Conservation (phyloP, 2,888 invertebrate genomes). For the Eumacrocentrus americanus region DNA sequence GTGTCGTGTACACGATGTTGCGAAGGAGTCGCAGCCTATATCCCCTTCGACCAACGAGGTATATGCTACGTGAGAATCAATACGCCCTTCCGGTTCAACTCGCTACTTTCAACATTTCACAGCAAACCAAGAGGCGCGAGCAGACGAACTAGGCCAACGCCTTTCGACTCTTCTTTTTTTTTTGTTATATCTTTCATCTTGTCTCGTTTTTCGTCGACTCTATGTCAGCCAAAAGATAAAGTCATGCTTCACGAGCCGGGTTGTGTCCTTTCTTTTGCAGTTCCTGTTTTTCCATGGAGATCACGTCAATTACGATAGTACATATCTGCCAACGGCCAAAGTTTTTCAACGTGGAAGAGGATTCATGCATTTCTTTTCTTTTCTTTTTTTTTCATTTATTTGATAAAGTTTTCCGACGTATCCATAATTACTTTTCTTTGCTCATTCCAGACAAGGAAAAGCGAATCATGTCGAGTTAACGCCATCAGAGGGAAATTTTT, state of each 20-base stretch:
- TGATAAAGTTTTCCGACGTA: not conserved
- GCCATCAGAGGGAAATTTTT: not conserved
- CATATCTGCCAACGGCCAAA: not conserved
- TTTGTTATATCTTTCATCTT: conserved; percentile 2
- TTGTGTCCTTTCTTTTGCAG: not conserved
- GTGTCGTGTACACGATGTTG: not conserved
- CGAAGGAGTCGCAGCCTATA: not conserved
- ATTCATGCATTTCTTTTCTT: not conserved
- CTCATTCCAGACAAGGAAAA: not conserved
- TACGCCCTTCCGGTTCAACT: conserved; percentile 2
- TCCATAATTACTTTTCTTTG: conserved; percentile 7
- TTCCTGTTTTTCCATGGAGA: not conserved
- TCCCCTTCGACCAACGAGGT: too few species aligned
- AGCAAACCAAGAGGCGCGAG: not conserved
- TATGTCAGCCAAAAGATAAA: not conserved
- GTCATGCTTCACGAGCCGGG: not conserved
- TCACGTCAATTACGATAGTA: not conserved
- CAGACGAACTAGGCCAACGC: conserved; percentile 20
- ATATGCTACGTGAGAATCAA: not conserved
- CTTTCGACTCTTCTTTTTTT: conserved; percentile 9
- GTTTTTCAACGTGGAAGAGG: not conserved
- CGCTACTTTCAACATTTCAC: not conserved
- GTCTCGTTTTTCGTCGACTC: conserved; percentile 7
- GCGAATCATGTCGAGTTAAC: not conserved
- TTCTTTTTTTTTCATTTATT: not conserved